Base-by-base conservation (phyloP, 2,888 invertebrate species). In the Lumbricus terrestris region DNA sequence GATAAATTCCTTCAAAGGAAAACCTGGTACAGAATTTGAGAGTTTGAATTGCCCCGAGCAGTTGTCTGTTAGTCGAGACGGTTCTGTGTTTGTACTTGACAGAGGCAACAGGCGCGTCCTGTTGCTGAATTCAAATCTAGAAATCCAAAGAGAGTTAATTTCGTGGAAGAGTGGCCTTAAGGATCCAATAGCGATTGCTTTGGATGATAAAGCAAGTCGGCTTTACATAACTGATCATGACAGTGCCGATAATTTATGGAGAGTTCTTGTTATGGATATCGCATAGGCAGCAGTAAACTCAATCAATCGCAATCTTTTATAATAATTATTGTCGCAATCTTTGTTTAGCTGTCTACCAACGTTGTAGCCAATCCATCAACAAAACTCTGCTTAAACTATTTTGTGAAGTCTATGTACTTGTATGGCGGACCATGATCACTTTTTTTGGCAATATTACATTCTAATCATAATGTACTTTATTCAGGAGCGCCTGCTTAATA, bases 71-170 rank as follows among this genome's bases (percentile, higher is more conserved):
- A 35, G 35, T 16, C 6, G 35, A 35, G 1, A 37, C 16, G 85
- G 85, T 13, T 37, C 35, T 35, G 85, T 85, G 16, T 6, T 85
- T 18, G 34, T 85, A 85, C 23, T 35, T 85, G 85, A 85, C 85
- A 85, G 85, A 85, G 85, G 85, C 85, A 85, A 85, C 85, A 85
- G 85, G 8, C 34, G 85, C 0, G n/a, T 85, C 11, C 85, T 85
- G 6, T 35, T 85, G 16, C 85, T 85, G 5, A 85, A 85, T 85
- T 85, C 85, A 34, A 37, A 85, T 8, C 29, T 85, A 23, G 85
- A 85, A 35, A 35, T 85, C 35, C 85, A 35, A 18, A 85, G 23
- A 37, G 85, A 85, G 15, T 34, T 85, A 33, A 8, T 85, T 37
- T 85, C 85, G 23, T 35, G 0, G 85, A 85, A 34, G 8, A 23